phyloP scores from a whole-genome alignment of 1,140 invertebrate genomes.

The Leguminivora glycinivorella region DNA sequence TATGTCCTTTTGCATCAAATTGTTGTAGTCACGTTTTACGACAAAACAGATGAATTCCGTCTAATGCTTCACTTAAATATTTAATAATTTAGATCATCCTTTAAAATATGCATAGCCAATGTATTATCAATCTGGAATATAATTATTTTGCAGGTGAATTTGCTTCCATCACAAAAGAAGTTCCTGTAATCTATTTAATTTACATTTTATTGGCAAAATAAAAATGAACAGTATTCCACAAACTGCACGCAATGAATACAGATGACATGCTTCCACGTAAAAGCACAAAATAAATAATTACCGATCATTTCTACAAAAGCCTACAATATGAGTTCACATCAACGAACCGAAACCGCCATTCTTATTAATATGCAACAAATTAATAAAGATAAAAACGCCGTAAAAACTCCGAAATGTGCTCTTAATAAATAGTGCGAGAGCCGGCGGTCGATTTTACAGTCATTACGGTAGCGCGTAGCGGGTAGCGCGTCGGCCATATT shows the following conservation, averaged over 20 bases:
- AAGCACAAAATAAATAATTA: slow-evolving; percentile 6
- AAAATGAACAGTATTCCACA: background rate
- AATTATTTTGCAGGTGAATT: too few relatives aligned
- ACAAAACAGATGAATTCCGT: too few relatives aligned
- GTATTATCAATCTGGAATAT: too few relatives aligned
- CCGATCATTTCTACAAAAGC: background rate
- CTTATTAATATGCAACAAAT: slow-evolving; percentile 1
- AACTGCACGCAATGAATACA: background rate
- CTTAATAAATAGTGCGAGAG: slow-evolving; percentile 35
- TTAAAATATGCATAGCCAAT: too few relatives aligned
- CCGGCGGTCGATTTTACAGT: slow-evolving; percentile 34
- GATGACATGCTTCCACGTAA: background rate
- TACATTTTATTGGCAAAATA: background rate
- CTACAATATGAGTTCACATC: background rate
- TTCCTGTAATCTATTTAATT: background rate
- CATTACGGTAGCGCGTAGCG: slow-evolving; percentile 38
- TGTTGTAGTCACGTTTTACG: background rate
- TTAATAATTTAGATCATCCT: too few relatives aligned
- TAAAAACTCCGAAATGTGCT: slow-evolving; percentile 2
- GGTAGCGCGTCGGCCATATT: slow-evolving; percentile 53
- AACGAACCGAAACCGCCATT: slow-evolving; percentile 8
- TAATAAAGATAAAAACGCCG: slow-evolving; percentile 7
- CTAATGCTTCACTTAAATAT: too few relatives aligned
- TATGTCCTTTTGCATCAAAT: background rate
- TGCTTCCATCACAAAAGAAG: too few relatives aligned